Conservation (phyloP, 2,888 invertebrate genomes). For the Miltochrista miniata region DNA sequence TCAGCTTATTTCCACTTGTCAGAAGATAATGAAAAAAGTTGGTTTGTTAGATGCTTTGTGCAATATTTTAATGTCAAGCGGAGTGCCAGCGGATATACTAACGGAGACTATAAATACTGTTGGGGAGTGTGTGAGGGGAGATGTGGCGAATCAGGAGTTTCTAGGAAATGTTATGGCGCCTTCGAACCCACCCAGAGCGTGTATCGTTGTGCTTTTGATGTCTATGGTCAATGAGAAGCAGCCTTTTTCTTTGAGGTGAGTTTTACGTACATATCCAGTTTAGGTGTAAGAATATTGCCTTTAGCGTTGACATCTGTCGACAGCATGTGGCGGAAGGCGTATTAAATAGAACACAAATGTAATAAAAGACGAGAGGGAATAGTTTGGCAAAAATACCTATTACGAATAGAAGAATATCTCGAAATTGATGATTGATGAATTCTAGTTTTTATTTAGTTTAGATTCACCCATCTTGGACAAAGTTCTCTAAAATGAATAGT, state of each 20-base stretch:
- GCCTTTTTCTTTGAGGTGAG: constrained; percentile 87
- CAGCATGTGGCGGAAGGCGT: too few species aligned
- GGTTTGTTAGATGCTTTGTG: constrained; percentile 87
- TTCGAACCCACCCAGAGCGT: constrained; percentile 96
- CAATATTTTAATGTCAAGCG: constrained; percentile 96
- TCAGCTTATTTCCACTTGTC: constrained; percentile 92
- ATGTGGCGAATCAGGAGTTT: constrained; percentile 95
- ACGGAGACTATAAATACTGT: constrained; percentile 98
- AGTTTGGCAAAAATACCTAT: too few species aligned
- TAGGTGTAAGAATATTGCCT: too few species aligned
- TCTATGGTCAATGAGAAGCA: constrained; percentile 99
- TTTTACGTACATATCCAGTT: too few species aligned
- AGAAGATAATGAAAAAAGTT: constrained; percentile 93
- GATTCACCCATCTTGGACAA: too few species aligned
- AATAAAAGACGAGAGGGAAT: too few species aligned
- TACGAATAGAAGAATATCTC: too few species aligned
- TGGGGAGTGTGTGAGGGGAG: constrained; percentile 96
- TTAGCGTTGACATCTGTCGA: too few species aligned
- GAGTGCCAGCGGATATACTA: constrained; percentile 97
- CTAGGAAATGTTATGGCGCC: constrained; percentile 96
- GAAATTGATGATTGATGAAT: too few species aligned
- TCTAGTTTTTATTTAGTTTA: too few species aligned
- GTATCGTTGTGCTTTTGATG: constrained; percentile 96
- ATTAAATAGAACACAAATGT: too few species aligned
- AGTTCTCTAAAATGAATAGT: too few species aligned